Percentiles rank a stretch among this genome's conserved stretches.
These are phyloP conservation scores for Catamblyrhynchus diadema DNA, from an alignment of 2,797 vertebrate species.

Conservation along the genomic window DNA sequence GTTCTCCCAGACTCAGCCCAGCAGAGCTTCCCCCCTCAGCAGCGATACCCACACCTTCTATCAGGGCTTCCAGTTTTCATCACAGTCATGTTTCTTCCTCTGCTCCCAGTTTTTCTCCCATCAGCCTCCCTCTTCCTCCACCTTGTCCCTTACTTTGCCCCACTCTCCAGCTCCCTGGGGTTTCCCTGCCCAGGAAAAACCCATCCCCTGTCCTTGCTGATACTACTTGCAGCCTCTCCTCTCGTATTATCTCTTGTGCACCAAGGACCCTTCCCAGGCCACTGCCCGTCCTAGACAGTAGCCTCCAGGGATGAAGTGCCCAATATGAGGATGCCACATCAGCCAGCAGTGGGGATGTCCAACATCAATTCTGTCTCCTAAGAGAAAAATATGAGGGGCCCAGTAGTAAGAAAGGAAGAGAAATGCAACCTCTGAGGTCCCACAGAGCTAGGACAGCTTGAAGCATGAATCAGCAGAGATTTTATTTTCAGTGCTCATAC, in stretches of 20 bases:
- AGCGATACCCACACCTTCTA: background rate
- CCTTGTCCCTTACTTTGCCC: accelerated
- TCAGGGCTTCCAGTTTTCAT: background rate
- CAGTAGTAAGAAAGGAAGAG: background rate
- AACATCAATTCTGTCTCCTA: background rate
- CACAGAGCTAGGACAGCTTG: background rate
- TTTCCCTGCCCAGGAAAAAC: background rate
- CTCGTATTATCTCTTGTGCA: background rate
- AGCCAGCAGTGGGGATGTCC: background rate
- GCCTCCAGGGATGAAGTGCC: background rate
- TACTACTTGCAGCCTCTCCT: background rate
- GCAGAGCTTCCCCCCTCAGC: background rate
- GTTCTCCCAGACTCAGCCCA: background rate
- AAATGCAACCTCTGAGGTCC: background rate
- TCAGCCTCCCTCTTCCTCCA: background rate
- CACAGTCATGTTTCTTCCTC: background rate
- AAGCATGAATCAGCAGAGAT: background rate
- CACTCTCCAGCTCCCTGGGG: background rate
- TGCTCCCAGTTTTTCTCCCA: background rate
- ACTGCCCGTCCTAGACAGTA: background rate
- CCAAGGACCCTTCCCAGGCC: background rate
- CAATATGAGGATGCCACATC: background rate
- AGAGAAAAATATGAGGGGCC: background rate
- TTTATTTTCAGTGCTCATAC: background rate
- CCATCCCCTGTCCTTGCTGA: background rate